Base-by-base conservation (phyloP, 2,113 vertebrate genomes). In the Oreochromis niloticus region DNA sequence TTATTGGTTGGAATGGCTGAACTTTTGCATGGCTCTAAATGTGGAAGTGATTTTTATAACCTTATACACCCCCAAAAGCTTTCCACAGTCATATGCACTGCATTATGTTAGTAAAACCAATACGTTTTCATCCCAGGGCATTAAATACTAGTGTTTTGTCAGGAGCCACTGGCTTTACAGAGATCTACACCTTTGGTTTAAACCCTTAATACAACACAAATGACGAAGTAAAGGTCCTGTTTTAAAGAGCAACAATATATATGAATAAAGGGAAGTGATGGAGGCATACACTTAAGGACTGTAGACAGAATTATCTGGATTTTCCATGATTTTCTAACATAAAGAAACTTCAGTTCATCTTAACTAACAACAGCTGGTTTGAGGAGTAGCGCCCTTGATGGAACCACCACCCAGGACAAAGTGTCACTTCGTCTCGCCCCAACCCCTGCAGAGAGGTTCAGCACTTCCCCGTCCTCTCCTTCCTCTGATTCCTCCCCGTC, bases 381-480 rank as follows among this genome's bases (percentile, higher is more conserved):
- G 41, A 98, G 97, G 71, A 98, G 95, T 87, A 99, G 92, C 1
- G 97, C 97, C 63, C 97, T 97, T 0, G 97, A 97, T 0, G 98
- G 97, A 54, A 99, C 97, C 50, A 99, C 97, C 91, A 99, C 97
- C 98, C 98, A 99, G 78, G 98, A 96, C 81, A 98, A 81, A 56
- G 88, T 46, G 4, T 95, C 91, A 6, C 80, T 50, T 11, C 6
- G 86, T n/a, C 87, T 90, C 17, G 5, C 80, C 0, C 97, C 94
- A 0, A 96, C 84, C 0, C 96, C 94, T 0, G 96, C 95, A 32
- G 98, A 98, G 81, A 98, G 97, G 92, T 98, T 98, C 55, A 98
- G 94, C 85, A 96, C 97, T 0, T 97, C 93, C 36, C 96, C 96
- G 0, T 97, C 97, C 24, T 94, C 93, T 17, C 79, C 89, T 6